Base-by-base conservation (phyloP, 64 coral and sea anemone species). In the Porites lutea region DNA sequence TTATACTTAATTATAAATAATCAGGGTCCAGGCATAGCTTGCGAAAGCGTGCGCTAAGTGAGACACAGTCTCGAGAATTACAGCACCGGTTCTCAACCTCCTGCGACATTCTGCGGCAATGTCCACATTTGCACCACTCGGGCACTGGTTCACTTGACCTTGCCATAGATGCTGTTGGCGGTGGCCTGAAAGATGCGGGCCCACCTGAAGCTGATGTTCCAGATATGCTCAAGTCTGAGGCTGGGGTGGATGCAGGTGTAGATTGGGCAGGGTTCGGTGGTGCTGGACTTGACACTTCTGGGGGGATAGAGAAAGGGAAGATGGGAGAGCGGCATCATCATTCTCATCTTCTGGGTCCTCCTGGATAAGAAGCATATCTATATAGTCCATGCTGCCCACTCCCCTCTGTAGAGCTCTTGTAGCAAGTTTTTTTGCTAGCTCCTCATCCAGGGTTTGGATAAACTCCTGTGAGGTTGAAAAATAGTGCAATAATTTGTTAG, bases 311-410 rank as follows among this genome's bases (percentile, higher is more conserved):
- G 52, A 54, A 9, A 9, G 52, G 52, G 52, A 9, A 9, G 4
- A 54, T 54, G 68, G 59, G 78, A 10, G 0, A 20, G 78, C n/a
- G 48, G 43, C 74, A 6, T 13, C 58, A 18, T 60, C 54, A 47
- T 37, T 54, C 16, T 77, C 75, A 90, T 68, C 88, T 44, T 66
- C 88, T 21, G 74, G 47, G 53, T 90, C 88, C 59, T 70, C 60
- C 37, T 67, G 18, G 52, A 79, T 77, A 79, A 51, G 57, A 8
- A 79, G 53, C 12, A 47, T 79, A 52, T 90, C 44, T 16, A 81
- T 90, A 65, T 80, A 88, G 13, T 88, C 86, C 86, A 88, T 88
- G 47, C 68, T 74, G 52, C 86, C 86, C 15, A 88, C 74, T 16
- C 76, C 88, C 19, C 75, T 13, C 47, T 75, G 59, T 48, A 90